Percentiles rank a stretch among this genome's conserved stretches.
phyloP scores from a whole-genome alignment of 2,888 invertebrate genomes.

The Automeris io region DNA sequence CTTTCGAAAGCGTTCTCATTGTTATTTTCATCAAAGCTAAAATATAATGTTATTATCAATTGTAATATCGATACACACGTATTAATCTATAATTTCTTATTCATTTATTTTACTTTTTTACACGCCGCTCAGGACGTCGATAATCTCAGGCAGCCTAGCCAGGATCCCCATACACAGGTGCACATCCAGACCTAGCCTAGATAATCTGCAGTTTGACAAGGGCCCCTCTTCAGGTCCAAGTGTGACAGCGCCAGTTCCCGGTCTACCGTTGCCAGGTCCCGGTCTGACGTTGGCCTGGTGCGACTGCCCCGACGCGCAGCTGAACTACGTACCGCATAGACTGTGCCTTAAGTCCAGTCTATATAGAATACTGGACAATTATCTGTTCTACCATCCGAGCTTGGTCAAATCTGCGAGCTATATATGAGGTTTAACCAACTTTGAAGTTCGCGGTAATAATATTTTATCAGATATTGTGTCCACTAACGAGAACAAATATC shows the following conservation, averaged over 20 bases:
- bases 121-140: slow-evolving; percentile 67
- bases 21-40: too few species aligned
- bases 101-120: too few species aligned
- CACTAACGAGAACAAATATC: too few species aligned
- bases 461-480: too few species aligned
- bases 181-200: slow-evolving; percentile 26
- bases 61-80: too few species aligned
- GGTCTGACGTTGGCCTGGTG: slow-evolving; percentile 42
- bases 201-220: too few species aligned
- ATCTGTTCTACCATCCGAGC: slow-evolving; percentile 57
- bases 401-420: slow-evolving; percentile 58
- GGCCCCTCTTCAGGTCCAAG: too few species aligned
- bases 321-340: slow-evolving; percentile 54
- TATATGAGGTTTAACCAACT: slow-evolving; percentile 43
- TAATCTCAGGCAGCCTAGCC: slow-evolving; percentile 68
- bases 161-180: slow-evolving; percentile 75
- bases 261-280: slow-evolving; percentile 35
- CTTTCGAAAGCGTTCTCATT: too few species aligned
- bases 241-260: too few species aligned
- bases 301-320: slow-evolving; percentile 52
- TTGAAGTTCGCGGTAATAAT: too few species aligned
- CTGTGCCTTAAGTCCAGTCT: slow-evolving; percentile 53
- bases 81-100: neutral
- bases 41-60: too few species aligned
- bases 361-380: slow-evolving; percentile 41